Base-by-base conservation (phyloP, 2,113 vertebrate genomes). In the Emydocephalus ijimae region DNA sequence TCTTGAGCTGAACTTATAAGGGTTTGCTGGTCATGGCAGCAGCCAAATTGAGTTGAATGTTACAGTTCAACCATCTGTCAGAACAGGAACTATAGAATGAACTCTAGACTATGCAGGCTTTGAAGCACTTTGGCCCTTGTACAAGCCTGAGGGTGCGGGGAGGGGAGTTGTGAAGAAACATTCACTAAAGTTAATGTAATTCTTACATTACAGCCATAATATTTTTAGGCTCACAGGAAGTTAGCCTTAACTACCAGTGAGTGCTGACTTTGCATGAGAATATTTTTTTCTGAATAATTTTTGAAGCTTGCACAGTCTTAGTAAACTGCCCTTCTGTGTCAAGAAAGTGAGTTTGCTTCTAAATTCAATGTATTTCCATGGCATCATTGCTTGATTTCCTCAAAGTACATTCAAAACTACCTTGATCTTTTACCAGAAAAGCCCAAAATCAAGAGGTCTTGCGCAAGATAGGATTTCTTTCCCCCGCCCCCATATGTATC, bases 401-500 rank as follows among this genome's bases (percentile, higher is more conserved):
- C 7, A 39, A 81, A 39, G 34, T 81, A 81, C 69, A 21, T 21
- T 21, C 18, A 81, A 21, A 39, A 39, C 15, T 34, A 81, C 34
- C 74, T 43, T 21, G 34, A 98, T 98, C 34, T 97, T 96, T 96
- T 69, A 94, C 92, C 95, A 95, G 94, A 96, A 96, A 97, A 97
- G 97, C 96, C 96, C 97, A 96, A 97, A 97, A 26, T 91, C 92
- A 96, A 97, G 95, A 97, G 96, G 97, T 96, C 98, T 96, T 96
- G 96, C 96, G 95, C 97, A 97, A 96, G 97, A 97, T 97, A 97
- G 96, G 97, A 96, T 98, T 98, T 98, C 97, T 96, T 94, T 93
- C 93, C 92, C 91, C 96, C 92, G 43, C 94, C 91, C 94, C 95
- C 93, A 87, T 91, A 2, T 48, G 94, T 97, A 97, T 96, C 94